These are phyloP conservation scores for Microplitis deprimator DNA, from an alignment of 2,888 invertebrate species.

Conservation along the genomic window DNA sequence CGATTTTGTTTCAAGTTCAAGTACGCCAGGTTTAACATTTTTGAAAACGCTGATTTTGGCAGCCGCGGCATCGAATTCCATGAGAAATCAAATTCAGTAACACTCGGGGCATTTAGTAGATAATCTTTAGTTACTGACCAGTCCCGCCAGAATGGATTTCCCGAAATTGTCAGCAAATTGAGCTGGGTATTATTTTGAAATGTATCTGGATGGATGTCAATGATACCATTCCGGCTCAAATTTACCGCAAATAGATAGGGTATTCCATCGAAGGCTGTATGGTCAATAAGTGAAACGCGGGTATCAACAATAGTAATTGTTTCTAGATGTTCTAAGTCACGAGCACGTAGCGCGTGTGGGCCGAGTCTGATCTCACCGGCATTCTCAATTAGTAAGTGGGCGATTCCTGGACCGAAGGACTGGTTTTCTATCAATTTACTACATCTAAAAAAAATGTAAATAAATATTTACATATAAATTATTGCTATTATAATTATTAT, in stretches of 20 bases:
- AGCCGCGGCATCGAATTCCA: slow-evolving; percentile 80
- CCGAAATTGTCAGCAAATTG: slow-evolving; percentile 78
- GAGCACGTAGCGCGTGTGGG: slow-evolving; percentile 72
- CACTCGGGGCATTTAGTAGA: slow-evolving; percentile 76
- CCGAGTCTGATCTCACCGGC: slow-evolving; percentile 71
- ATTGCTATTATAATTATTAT: neutral
- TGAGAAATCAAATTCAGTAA: slow-evolving; percentile 82
- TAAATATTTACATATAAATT: slow-evolving; percentile 4
- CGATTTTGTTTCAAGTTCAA: slow-evolving; percentile 81
- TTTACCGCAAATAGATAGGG: slow-evolving; percentile 79
- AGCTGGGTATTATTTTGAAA: slow-evolving; percentile 80
- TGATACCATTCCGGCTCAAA: slow-evolving; percentile 79
- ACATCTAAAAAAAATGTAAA: slow-evolving; percentile 72
- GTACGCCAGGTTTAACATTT: slow-evolving; percentile 78
- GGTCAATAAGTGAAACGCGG: slow-evolving; percentile 78
- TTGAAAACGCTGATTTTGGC: slow-evolving; percentile 77
- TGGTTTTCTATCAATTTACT: slow-evolving; percentile 79
- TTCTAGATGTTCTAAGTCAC: slow-evolving; percentile 76
- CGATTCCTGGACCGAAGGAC: slow-evolving; percentile 78
- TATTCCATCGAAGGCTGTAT: slow-evolving; percentile 80
- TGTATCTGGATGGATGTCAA: slow-evolving; percentile 79
- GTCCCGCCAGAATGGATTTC: slow-evolving; percentile 76
- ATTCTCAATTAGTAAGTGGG: slow-evolving; percentile 79
- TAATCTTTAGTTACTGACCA: slow-evolving; percentile 69
- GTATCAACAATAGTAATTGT: slow-evolving; percentile 81